phyloP scores from a whole-genome alignment of 2,113 vertebrate species.

The Ceyx melanurus region DNA sequence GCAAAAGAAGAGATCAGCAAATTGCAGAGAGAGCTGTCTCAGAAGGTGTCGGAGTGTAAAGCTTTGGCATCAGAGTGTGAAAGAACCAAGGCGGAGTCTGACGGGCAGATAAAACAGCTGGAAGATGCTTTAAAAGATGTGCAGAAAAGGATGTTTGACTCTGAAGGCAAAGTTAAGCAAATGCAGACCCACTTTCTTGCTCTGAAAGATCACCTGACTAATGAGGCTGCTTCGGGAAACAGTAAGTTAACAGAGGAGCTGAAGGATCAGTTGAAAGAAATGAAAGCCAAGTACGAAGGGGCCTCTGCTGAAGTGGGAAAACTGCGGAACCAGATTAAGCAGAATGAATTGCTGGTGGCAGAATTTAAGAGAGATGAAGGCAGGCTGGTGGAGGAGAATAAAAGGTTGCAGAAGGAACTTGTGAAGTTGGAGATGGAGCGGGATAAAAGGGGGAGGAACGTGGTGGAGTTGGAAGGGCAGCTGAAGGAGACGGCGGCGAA shows the following conservation, averaged over 20 bases:
- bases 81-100: constrained; percentile 83
- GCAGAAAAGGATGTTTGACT: constrained; percentile 98
- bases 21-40: constrained; percentile 83
- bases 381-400: constrained; percentile 82
- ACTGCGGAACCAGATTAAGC: constrained; percentile 88
- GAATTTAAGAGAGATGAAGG: constrained; percentile 87
- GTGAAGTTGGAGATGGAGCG: constrained; percentile 72
- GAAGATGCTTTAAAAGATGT: constrained; percentile 94
- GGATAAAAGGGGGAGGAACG: constrained; percentile 72
- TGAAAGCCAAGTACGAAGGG: constrained; percentile 91
- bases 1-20: constrained; percentile 80
- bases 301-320: constrained; percentile 91
- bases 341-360: constrained; percentile 86
- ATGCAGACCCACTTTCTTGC: constrained; percentile 94
- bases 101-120: constrained; percentile 88
- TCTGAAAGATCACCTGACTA: constrained; percentile 88
- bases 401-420: constrained; percentile 81
- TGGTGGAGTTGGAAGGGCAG: constrained; percentile 75
- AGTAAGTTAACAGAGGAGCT: constrained; percentile 81
- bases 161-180: constrained; percentile 94
- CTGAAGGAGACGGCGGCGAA: constrained; percentile 75
- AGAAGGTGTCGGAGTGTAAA: constrained; percentile 83
- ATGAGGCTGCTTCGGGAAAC: constrained; percentile 64
- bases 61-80: constrained; percentile 82
- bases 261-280: constrained; percentile 85